A percentile compares a stretch with the other conserved stretches of the same genome.
phyloP scores from a whole-genome alignment of 2,797 vertebrate species.

The Fringilla coelebs region DNA sequence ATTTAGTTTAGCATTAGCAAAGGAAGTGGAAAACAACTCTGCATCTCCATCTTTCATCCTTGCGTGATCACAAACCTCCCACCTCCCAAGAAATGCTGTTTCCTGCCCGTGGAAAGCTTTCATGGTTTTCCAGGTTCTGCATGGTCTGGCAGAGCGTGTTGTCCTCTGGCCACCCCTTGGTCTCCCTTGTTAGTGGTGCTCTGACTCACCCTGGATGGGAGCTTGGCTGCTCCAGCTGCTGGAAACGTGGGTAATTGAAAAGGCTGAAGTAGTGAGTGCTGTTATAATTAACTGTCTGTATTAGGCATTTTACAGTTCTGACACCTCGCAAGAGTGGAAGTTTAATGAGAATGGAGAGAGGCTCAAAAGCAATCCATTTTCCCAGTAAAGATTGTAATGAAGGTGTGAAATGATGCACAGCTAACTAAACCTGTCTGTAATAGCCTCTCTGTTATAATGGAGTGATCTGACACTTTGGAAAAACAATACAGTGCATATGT shows the following conservation, averaged over 20 bases:
- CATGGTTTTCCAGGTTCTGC: neutral
- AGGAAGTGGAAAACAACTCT: neutral
- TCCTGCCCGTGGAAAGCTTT: neutral
- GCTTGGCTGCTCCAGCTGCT: neutral
- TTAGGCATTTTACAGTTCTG: constrained; percentile 64
- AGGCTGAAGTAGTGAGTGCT: constrained; percentile 41
- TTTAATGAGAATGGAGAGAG: constrained; percentile 63
- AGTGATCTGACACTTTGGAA: constrained; percentile 2
- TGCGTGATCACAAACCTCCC: neutral
- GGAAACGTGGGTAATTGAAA: constrained; percentile 24
- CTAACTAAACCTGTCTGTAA: constrained; percentile 52
- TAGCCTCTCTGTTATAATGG: constrained; percentile 35
- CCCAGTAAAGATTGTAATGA: constrained; percentile 51
- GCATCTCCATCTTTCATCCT: neutral
- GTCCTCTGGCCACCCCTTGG: neutral
- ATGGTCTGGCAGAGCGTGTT: rapidly evolving
- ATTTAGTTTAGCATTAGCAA: neutral
- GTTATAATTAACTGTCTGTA: constrained; percentile 66
- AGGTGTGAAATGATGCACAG: constrained; percentile 57
- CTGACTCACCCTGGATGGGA: neutral
- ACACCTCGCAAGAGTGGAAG: constrained; percentile 53
- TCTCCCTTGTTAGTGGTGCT: neutral
- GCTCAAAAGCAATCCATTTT: constrained; percentile 67
- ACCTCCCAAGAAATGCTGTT: neutral
- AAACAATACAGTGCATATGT: neutral